Evolutionary conservation across 2,888 invertebrate species (phyloP).

Genomic region (Lagria hirta): DNA sequence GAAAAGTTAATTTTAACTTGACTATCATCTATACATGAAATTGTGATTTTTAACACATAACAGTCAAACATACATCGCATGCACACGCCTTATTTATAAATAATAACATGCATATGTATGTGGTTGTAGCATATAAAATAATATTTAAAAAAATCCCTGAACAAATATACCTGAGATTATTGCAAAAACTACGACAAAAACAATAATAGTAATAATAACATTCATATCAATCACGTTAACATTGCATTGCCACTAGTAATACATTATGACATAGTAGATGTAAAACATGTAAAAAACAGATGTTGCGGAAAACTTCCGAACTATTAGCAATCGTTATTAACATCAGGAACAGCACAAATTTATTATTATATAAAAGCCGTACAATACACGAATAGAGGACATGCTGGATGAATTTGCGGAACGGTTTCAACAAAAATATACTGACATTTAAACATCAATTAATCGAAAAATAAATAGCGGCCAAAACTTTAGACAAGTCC

Average conservation of each 20-base stretch:
- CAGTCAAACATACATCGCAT: slow-evolving; percentile 34
- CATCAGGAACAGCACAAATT: slow-evolving; percentile 28
- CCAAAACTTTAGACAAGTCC: slow-evolving; percentile 14
- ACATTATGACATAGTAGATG: slow-evolving; percentile 27
- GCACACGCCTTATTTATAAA: slow-evolving; percentile 30
- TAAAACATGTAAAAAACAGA: slow-evolving; percentile 29
- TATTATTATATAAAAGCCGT: slow-evolving; percentile 28
- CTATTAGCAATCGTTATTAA: slow-evolving; percentile 1
- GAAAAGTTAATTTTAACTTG: too few relatives aligned
- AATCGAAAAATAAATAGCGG: too few relatives aligned
- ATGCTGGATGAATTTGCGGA: too few relatives aligned
- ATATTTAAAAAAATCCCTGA: slow-evolving; percentile 34
- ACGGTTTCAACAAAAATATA: slow-evolving; percentile 7
- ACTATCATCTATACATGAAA: slow-evolving; percentile 16
- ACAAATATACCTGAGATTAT: slow-evolving; percentile 43
- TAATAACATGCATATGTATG: slow-evolving; percentile 31
- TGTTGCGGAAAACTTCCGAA: slow-evolving; percentile 2
- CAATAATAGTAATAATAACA: too few relatives aligned
- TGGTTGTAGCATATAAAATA: slow-evolving; percentile 16
- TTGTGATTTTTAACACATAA: slow-evolving; percentile 25
- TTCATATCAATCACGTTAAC: slow-evolving; percentile 39
- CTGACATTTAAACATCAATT: slow-evolving; percentile 12
- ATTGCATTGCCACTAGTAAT: slow-evolving; percentile 49
- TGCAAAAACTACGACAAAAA: slow-evolving; percentile 30
- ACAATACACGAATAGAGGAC: slow-evolving; percentile 28